Conservation (phyloP, 53 echinoderm and acorn worm genomes). For the Henricia sp. region DNA sequence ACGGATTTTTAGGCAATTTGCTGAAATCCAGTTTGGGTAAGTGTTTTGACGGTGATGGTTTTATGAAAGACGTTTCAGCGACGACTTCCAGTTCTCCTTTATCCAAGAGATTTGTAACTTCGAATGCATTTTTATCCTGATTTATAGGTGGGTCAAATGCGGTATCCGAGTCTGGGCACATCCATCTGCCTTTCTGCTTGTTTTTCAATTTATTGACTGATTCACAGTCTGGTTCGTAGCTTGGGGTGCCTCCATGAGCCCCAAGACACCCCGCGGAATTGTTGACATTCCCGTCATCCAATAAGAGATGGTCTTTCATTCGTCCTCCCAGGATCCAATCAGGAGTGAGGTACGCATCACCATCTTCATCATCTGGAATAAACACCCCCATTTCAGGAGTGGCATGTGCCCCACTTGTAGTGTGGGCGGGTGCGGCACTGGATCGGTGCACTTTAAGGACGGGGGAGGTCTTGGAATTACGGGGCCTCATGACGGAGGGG, state of each 20-base stretch:
- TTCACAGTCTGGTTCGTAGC: neutral
- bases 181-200: neutral
- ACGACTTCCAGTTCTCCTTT: slow-evolving; percentile 8
- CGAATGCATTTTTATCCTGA: slow-evolving; percentile 30
- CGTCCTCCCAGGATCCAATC: slow-evolving; percentile 44
- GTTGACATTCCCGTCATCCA: slow-evolving; percentile 24
- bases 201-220: slow-evolving; percentile 21
- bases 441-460: slow-evolving; percentile 67
- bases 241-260: neutral
- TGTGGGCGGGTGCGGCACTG: neutral
- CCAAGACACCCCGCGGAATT: slow-evolving; percentile 27
- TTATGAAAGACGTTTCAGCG: neutral
- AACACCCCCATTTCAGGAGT: slow-evolving; percentile 15
- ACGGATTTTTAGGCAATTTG: neutral
- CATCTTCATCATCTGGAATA: neutral
- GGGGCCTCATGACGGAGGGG: slow-evolving; percentile 66
- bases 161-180: slow-evolving; percentile 39
- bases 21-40: neutral
- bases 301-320: slow-evolving; percentile 37
- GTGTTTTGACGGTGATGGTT: slow-evolving; percentile 8
- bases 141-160: slow-evolving; percentile 58
- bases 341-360: slow-evolving; percentile 26
- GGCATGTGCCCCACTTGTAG: slow-evolving; percentile 21
- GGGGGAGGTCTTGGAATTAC: slow-evolving; percentile 66
- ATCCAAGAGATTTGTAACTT: slow-evolving; percentile 44